Evolutionary conservation across 1,140 invertebrate species (phyloP).

Genomic region (Pinna nobilis): DNA sequence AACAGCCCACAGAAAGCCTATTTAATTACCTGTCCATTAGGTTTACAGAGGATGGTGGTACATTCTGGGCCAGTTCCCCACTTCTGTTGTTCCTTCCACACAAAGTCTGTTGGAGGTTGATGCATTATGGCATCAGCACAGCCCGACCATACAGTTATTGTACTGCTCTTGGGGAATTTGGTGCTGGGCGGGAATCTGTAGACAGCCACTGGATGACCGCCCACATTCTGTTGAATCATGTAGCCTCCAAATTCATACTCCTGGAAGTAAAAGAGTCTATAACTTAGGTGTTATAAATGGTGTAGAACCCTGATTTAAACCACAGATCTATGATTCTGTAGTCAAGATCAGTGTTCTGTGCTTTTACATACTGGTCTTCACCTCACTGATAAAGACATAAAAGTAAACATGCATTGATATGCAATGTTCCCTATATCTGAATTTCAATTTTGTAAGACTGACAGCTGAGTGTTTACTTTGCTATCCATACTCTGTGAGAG

Average conservation of each 20-base stretch:
- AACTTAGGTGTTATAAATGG: too few relatives aligned
- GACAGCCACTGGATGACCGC: constrained; percentile 72
- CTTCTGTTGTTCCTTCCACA: constrained; percentile 73
- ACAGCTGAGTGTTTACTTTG: too few relatives aligned
- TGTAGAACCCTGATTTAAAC: too few relatives aligned
- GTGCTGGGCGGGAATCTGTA: constrained; percentile 70
- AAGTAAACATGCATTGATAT: too few relatives aligned
- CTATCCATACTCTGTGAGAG: too few relatives aligned
- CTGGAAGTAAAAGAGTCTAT: constrained; percentile 46
- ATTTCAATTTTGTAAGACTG: too few relatives aligned
- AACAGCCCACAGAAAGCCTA: too few relatives aligned
- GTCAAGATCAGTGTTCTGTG: too few relatives aligned
- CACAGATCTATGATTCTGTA: too few relatives aligned
- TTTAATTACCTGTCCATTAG: constrained; percentile 72
- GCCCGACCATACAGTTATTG: constrained; percentile 71
- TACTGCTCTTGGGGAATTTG: constrained; percentile 64
- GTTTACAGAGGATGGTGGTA: constrained; percentile 73
- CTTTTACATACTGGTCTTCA: too few relatives aligned
- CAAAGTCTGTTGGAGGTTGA: constrained; percentile 71
- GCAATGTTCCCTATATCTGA: too few relatives aligned
- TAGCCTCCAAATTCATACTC: constrained; percentile 72
- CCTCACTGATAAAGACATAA: too few relatives aligned
- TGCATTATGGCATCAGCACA: constrained; percentile 66
- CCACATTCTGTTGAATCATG: constrained; percentile 73
- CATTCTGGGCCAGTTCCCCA: constrained; percentile 74